Evolutionary conservation across 2,113 vertebrate genomes (phyloP).

Genomic region (Camelus dromedarius): DNA sequence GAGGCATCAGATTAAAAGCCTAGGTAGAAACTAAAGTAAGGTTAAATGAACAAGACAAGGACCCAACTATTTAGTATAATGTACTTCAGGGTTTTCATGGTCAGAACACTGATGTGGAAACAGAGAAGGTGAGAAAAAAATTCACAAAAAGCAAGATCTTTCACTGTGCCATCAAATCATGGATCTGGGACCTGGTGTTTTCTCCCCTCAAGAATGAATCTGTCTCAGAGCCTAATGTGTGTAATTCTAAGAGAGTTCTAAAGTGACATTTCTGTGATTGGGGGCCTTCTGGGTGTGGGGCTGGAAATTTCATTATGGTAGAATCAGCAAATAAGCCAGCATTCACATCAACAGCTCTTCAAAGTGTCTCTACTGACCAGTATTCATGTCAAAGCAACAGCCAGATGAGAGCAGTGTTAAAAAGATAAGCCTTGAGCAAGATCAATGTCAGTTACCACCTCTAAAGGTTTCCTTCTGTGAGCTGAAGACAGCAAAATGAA

Average conservation of each 20-base stretch:
- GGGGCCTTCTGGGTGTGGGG: not conserved
- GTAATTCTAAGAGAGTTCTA: not conserved
- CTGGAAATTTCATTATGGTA: not conserved
- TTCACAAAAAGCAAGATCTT: not conserved
- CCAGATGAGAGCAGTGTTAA: not conserved
- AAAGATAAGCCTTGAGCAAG: slow-evolving; percentile 6
- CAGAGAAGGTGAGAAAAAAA: not conserved
- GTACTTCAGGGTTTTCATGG: not conserved
- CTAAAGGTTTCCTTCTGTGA: not conserved
- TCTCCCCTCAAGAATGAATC: not conserved
- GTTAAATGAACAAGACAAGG: not conserved
- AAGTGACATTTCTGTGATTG: not conserved
- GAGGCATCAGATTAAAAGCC: not conserved
- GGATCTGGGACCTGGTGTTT: not conserved
- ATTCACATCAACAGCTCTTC: not conserved
- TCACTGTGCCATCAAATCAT: not conserved
- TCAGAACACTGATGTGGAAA: not conserved
- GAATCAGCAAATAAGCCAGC: not conserved
- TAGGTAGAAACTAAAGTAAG: not conserved
- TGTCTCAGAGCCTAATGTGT: not conserved
- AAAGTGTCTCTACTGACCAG: not conserved
- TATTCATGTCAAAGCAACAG: not conserved
- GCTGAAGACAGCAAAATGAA: slow-evolving; percentile 7
- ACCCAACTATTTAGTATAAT: not conserved
- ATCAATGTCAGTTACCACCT: not conserved